Percentiles rank a stretch among this genome's conserved stretches.
Conservation (phyloP, 2,888 invertebrate genomes). For the Aromia moschata region DNA sequence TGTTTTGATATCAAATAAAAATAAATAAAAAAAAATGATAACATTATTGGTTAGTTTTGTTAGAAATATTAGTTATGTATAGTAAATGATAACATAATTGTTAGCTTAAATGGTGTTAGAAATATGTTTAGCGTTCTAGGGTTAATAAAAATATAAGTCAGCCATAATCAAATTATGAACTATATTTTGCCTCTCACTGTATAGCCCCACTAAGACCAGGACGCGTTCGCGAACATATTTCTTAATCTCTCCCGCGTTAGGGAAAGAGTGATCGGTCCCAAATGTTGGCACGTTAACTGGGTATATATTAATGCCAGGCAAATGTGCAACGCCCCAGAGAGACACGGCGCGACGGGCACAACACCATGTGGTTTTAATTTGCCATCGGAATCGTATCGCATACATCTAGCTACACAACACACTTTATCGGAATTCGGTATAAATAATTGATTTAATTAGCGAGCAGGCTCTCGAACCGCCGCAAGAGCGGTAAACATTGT, state of each 20-base stretch:
- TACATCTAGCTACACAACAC: constrained; percentile 44
- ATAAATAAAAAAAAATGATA: too few relatives aligned
- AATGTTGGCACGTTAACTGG: constrained; percentile 56
- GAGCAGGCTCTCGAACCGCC: constrained; percentile 28
- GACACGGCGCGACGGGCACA: constrained; percentile 43
- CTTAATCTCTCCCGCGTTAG: constrained; percentile 20
- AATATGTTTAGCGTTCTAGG: too few relatives aligned
- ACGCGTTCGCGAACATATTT: not conserved
- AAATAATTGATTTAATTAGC: constrained; percentile 55
- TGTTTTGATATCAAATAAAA: too few relatives aligned
- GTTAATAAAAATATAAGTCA: too few relatives aligned
- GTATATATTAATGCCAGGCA: constrained; percentile 53
- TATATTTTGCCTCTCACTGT: too few relatives aligned
- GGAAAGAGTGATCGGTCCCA: constrained; percentile 47
- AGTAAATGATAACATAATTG: too few relatives aligned
- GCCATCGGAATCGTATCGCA: constrained; percentile 43
- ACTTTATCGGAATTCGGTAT: constrained; percentile 50
- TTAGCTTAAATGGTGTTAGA: too few relatives aligned
- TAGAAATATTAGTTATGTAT: too few relatives aligned
- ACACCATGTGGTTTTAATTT: constrained; percentile 57
- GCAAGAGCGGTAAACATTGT: constrained; percentile 38
- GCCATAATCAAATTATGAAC: too few relatives aligned
- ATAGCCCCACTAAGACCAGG: too few relatives aligned
- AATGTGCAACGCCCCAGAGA: constrained; percentile 47
- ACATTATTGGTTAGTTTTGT: too few relatives aligned